phyloP scores from a whole-genome alignment of 2,797 vertebrate genomes.

The Carcharodon carcharias region DNA sequence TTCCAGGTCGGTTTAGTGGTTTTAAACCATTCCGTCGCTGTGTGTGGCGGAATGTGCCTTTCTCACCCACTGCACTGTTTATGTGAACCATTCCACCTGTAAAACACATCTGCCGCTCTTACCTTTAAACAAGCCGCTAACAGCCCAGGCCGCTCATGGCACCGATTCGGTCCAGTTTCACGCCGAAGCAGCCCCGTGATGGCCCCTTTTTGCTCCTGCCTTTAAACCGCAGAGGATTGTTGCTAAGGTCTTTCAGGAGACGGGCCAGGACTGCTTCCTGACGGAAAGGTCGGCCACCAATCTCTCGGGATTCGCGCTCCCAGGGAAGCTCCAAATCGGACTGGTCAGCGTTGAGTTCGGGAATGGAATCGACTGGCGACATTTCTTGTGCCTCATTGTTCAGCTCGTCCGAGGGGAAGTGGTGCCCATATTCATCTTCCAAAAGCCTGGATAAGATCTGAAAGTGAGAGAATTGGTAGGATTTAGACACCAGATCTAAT shows the following conservation, averaged over 20 bases:
- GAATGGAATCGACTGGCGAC: not conserved
- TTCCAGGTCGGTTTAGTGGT: not conserved
- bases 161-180: slow-evolving; percentile 74
- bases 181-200: slow-evolving; percentile 67
- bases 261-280: not conserved
- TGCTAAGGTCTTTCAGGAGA: slow-evolving; percentile 7
- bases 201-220: slow-evolving; percentile 22
- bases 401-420: slow-evolving; percentile 14
- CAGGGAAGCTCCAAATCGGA: not conserved
- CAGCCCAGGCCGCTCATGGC: slow-evolving; percentile 72
- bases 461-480: not conserved
- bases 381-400: slow-evolving; percentile 11
- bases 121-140: slow-evolving; percentile 23
- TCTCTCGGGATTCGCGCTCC: slow-evolving; percentile 26
- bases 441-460: slow-evolving; percentile 15
- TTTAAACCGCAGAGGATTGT: not conserved
- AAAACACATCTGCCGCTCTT: not conserved
- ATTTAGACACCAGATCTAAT: not conserved
- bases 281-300: not conserved
- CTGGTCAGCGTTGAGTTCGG: not conserved
- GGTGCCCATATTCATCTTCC: slow-evolving; percentile 16
- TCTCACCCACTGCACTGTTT: not conserved
- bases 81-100: not conserved
- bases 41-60: not conserved
- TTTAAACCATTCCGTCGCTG: not conserved